Conservation (phyloP, 2,888 invertebrate species). For the Epistrophe eligans region DNA sequence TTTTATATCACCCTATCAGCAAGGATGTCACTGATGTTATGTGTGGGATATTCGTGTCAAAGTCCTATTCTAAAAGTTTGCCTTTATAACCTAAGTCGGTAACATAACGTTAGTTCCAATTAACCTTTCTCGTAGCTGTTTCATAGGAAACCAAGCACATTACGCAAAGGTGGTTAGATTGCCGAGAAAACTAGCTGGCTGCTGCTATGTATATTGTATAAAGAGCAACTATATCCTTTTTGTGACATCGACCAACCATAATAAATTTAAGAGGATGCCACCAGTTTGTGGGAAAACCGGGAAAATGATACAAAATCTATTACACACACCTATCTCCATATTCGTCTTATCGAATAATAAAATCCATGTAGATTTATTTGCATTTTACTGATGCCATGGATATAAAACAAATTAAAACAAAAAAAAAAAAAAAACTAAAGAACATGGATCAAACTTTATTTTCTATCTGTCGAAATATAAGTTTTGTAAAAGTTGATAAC, state of each 20-base stretch:
- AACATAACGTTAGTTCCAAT: conserved; percentile 71
- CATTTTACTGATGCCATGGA: conserved; percentile 15
- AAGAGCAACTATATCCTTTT: conserved; percentile 46
- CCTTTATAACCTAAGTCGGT: conserved; percentile 33
- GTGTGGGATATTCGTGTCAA: conserved; percentile 56
- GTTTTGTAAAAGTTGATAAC: not conserved
- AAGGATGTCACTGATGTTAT: conserved; percentile 34
- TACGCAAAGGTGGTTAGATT: conserved; percentile 55
- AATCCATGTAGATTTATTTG: conserved; percentile 68
- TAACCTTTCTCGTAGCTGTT: conserved; percentile 45
- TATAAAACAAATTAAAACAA: not conserved
- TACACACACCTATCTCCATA: conserved; percentile 1
- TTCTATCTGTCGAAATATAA: not conserved
- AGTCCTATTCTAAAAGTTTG: conserved; percentile 66
- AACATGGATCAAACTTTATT: conserved; percentile 27
- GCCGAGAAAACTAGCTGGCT: conserved; percentile 44
- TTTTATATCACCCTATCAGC: conserved; percentile 25
- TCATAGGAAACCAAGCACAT: conserved; percentile 17
- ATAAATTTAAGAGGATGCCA: conserved; percentile 65
- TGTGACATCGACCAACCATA: conserved; percentile 67
- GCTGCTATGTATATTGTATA: not conserved
- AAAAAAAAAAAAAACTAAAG: too few species aligned
- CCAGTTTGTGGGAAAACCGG: conserved; percentile 38
- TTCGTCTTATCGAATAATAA: conserved; percentile 40
- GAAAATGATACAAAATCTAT: conserved; percentile 32